Evolutionary conservation across 2,797 vertebrate genomes (phyloP), one percentile per base, ranked within the genome.

Genomic region (Sarcoramphus papa): DNA sequence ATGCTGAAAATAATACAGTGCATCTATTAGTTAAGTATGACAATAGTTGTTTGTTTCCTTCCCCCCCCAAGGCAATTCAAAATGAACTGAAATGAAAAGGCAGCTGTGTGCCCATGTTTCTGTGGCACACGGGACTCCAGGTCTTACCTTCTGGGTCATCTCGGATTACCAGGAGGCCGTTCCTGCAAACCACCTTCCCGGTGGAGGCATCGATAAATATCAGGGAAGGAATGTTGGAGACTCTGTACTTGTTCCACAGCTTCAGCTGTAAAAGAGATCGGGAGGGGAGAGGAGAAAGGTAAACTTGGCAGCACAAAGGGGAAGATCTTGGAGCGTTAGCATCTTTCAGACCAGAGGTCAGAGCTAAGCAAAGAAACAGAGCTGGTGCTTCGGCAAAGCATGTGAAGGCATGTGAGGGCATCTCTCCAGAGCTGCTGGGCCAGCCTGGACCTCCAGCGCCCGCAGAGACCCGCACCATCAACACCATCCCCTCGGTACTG

Each of bases 211-310:
- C 99, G 95, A 99, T 98, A 98, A 99, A 99, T 98, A 99, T 99
- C 97, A 99, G 98, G 25, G 99, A 99, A 50, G 99, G 99, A 97
- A 99, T 99, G 97, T 99, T 99, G 98, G 99, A 99, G 90, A 99
- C 99, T 96, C 99, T 99, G 97, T 99, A 99, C 97, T 99, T 99
- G 98, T 99, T 99, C 99, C 99, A 99, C 93, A 99, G 98, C 98
- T 99, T 99, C 98, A 99, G 98, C 99, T 99, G 97, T 9, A 98
- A 96, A 87, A 92, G 89, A 92, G 81, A 62, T 80, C 3, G 70
- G 80, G 53, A 88, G 14, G 33, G n/a, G 57, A 80, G 70, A 96
- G 68, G 47, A 83, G 53, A 43, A 53, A 54, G 48, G n/a, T 84
- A 30, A 93, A 72, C 37, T 47, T 79, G 72, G 82, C 50, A 30